Conservation (phyloP, 2,888 invertebrate genomes). For the Polydrusus cervinus region DNA sequence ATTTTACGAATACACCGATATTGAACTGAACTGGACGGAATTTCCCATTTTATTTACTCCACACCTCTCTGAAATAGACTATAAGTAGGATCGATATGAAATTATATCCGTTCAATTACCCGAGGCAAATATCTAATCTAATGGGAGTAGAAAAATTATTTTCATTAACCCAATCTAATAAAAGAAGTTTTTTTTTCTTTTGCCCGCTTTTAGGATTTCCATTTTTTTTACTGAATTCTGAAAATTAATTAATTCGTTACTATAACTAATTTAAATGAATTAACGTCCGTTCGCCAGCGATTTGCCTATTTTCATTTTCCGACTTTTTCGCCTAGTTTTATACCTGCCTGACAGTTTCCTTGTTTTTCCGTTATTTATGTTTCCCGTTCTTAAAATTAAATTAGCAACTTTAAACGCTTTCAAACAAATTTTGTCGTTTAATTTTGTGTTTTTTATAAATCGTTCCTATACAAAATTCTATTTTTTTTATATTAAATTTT, state of each 20-base stretch:
- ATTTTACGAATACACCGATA: too few species aligned
- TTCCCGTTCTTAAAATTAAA: slow-evolving; percentile 5
- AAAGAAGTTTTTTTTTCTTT: background rate
- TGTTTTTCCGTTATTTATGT: slow-evolving; percentile 5
- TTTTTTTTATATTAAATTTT: too few species aligned
- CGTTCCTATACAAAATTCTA: too few species aligned
- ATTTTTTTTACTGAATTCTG: background rate
- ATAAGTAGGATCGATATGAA: too few species aligned
- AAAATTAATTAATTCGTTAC: background rate
- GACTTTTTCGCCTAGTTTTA: slow-evolving; percentile 2
- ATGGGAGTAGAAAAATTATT: too few species aligned
- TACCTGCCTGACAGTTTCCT: slow-evolving; percentile 1
- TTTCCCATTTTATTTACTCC: too few species aligned
- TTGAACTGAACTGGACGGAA: too few species aligned
- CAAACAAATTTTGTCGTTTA: background rate
- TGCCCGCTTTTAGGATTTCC: background rate
- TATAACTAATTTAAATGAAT: slow-evolving; percentile 1
- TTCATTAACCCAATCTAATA: too few species aligned
- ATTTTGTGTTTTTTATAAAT: background rate
- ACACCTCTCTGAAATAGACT: too few species aligned
- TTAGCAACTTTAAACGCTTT: slow-evolving; percentile 5
- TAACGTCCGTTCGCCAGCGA: background rate
- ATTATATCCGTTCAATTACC: too few species aligned
- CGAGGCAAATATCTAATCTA: too few species aligned
- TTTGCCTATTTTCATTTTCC: background rate